Conservation (phyloP, 23 tunicate species). For the Clavelina lepadiformis region DNA sequence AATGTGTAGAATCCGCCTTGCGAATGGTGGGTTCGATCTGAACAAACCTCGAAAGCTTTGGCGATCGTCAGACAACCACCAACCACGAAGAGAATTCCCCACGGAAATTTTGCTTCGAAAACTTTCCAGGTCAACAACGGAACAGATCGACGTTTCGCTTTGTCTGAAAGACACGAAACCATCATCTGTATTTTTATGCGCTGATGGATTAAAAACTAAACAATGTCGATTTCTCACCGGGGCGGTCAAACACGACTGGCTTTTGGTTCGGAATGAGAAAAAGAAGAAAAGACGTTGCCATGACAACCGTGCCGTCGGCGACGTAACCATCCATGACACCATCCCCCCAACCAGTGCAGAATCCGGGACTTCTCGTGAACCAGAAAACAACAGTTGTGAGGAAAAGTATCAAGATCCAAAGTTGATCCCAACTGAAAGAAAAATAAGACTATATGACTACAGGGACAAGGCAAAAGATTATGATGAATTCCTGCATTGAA, state of each 20-base stretch:
- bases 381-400: slow-evolving; percentile 6
- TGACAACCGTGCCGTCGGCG: slow-evolving; percentile 18
- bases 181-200: too few relatives aligned
- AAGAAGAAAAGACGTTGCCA: slow-evolving; percentile 6
- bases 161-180: too few relatives aligned
- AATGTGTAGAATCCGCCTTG: too few relatives aligned
- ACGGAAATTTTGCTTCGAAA: slow-evolving; percentile 3
- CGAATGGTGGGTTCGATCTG: too few relatives aligned
- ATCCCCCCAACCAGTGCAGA: slow-evolving; percentile 17
- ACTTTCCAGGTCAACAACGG: slow-evolving; percentile 1
- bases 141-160: too few relatives aligned
- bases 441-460: neutral
- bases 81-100: slow-evolving; percentile 30
- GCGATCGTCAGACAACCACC: slow-evolving; percentile 35
- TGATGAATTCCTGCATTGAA: too few relatives aligned
- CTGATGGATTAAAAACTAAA: too few relatives aligned
- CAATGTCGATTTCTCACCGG: too few relatives aligned
- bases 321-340: slow-evolving; percentile 10
- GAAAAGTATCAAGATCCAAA: slow-evolving; percentile 11
- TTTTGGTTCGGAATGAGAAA: slow-evolving; percentile 20
- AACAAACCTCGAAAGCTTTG: too few relatives aligned
- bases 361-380: slow-evolving; percentile 36
- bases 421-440: slow-evolving; percentile 24
- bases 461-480: too few relatives aligned
- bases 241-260: slow-evolving; percentile 14